Conservation (phyloP, 2,888 invertebrate species). For the Horisme vitalbata region DNA sequence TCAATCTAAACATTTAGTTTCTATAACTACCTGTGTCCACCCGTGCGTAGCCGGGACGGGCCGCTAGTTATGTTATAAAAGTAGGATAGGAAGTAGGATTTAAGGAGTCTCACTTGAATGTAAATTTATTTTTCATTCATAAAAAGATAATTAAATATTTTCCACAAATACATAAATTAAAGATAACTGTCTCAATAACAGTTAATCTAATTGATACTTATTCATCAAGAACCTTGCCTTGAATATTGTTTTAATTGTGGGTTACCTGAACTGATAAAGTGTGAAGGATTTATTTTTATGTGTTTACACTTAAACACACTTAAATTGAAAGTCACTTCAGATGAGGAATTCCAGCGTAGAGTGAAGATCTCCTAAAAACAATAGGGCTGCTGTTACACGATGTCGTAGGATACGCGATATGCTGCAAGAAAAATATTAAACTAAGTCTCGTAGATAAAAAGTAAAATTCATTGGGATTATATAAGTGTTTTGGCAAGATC, state of each 20-base stretch:
- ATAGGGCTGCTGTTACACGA: background rate
- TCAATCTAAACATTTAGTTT: too few species aligned
- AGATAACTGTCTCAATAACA: background rate
- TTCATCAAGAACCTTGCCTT: background rate
- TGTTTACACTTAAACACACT: conserved; percentile 8
- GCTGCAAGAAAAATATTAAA: background rate
- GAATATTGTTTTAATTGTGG: background rate
- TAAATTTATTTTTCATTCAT: too few species aligned
- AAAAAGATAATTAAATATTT: too few species aligned
- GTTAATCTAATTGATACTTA: background rate
- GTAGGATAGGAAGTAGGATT: too few species aligned
- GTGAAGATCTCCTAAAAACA: conserved; percentile 2
- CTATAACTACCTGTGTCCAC: too few species aligned
- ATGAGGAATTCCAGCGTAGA: conserved; percentile 15
- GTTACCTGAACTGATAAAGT: background rate
- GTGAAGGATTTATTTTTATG: conserved; percentile 8
- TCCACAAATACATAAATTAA: too few species aligned
- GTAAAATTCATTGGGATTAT: too few species aligned
- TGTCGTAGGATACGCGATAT: background rate
- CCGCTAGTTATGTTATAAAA: too few species aligned
- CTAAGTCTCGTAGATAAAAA: too few species aligned
- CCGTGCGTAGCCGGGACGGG: too few species aligned
- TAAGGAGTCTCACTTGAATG: too few species aligned
- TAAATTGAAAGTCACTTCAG: conserved; percentile 6
- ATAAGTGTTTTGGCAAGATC: too few species aligned